phyloP scores from a whole-genome alignment of 2,888 invertebrate species.

The Theretra japonica region DNA sequence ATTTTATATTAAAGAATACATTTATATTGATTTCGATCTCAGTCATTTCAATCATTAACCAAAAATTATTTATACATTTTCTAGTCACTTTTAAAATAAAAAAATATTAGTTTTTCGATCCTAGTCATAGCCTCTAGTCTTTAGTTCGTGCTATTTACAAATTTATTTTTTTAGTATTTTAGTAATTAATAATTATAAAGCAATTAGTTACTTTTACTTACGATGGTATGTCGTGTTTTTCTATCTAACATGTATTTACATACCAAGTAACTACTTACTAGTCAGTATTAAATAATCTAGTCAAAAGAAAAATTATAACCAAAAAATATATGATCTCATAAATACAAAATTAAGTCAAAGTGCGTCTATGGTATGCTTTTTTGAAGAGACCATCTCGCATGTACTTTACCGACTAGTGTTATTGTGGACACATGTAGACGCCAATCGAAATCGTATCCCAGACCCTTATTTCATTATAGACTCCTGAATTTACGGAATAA shows the following conservation, averaged over 20 bases:
- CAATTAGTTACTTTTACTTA: too few species aligned
- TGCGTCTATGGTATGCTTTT: not conserved
- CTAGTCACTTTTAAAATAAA: not conserved
- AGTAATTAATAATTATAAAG: not conserved
- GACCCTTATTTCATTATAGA: not conserved
- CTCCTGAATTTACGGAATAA: not conserved
- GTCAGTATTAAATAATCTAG: constrained; percentile 6
- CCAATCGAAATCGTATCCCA: not conserved
- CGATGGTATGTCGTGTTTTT: too few species aligned
- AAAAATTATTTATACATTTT: constrained; percentile 16
- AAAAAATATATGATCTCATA: not conserved
- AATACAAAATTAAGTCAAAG: not conserved
- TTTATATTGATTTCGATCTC: not conserved
- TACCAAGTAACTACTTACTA: not conserved
- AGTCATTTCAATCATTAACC: not conserved
- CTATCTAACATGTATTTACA: too few species aligned
- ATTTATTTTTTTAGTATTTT: not conserved
- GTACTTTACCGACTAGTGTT: not conserved
- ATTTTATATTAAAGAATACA: not conserved
- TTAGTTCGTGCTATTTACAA: not conserved
- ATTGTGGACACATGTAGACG: not conserved
- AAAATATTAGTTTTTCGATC: too few species aligned
- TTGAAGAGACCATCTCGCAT: constrained; percentile 23
- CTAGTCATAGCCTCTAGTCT: not conserved
- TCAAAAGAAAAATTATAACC: not conserved